Evolutionary conservation across 2,888 invertebrate species (phyloP), one percentile per base, ranked within the genome.

Genomic region (Sphaerophoria taeniata): DNA sequence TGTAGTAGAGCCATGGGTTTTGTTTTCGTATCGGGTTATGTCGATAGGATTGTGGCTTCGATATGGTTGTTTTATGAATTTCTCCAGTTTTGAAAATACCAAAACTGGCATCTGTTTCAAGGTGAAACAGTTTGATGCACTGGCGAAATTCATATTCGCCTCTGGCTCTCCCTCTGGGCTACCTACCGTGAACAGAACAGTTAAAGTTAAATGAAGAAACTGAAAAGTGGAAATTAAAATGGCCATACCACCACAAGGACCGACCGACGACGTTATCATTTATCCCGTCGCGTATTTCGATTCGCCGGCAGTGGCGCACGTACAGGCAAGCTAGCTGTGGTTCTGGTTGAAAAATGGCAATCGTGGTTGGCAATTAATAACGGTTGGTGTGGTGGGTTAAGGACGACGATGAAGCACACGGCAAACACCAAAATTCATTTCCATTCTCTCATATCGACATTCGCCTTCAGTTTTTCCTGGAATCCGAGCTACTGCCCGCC

Each of bases 161-260:
- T 4, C 43, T 24, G 24, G 24, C 24, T 39, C 39, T 43, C 39
- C 12, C 16, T 11, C 11, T 39, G 31, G n/a, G 56, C 24, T 24
- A 24, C 2, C 2, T 24, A 2, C 33, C 36, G 36, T 7, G 4
- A 71, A 51, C 58, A 65, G 43, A 67, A 16, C 45, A 6, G 51
- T 39, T 39, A 53, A 39, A 47, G 65, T 58, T 80, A 58, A 80
- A 75, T 76, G 75, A 80, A 84, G 79, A 84, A 80, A 80, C 74
- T 75, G 61, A 49, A 79, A 61, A 84, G 71, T 75, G 80, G 43
- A 84, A 80, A 80, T 72, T 80, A 80, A 79, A 84, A 72, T 67
- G 67, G 67, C 45, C 47, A 63, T 49, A 75, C 67, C 65, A 55
- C 36, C 65, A 43, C 65, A 71, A 36, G 14, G 39, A 56, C 47